Evolutionary conservation across 2,888 invertebrate genomes (phyloP).

Genomic region (Hyposoter didymator): DNA sequence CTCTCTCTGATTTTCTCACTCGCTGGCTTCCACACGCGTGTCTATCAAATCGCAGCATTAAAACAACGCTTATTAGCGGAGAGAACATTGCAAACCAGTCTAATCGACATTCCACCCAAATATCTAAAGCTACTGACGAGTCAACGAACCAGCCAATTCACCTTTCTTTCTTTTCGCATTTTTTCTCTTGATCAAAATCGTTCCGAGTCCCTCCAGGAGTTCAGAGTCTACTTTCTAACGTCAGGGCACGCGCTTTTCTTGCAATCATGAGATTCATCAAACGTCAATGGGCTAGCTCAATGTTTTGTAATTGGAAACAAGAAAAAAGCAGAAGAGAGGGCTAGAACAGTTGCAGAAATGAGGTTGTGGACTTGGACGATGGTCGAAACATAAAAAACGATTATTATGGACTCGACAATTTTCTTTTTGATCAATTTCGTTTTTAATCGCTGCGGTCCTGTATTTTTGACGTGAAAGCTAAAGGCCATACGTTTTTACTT

Average conservation of each 20-base stretch:
- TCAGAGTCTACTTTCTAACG: slow-evolving; percentile 40
- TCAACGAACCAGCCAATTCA: slow-evolving; percentile 23
- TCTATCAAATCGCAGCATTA: slow-evolving; percentile 64
- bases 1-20: slow-evolving; percentile 20
- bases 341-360: neutral
- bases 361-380: neutral
- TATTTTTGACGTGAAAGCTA: too few species aligned
- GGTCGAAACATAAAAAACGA: neutral
- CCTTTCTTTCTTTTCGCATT: neutral
- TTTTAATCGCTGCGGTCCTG: neutral
- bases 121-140: slow-evolving; percentile 34
- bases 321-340: neutral
- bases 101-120: slow-evolving; percentile 70
- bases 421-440: neutral
- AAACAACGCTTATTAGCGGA: slow-evolving; percentile 73
- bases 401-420: neutral
- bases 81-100: slow-evolving; percentile 70
- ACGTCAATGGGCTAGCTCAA: slow-evolving; percentile 1
- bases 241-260: neutral
- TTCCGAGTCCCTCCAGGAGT: neutral
- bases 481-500: too few species aligned
- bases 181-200: neutral
- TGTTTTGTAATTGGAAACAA: neutral
- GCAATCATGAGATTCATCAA: slow-evolving; percentile 16
- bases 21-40: slow-evolving; percentile 5